These are phyloP conservation scores for Orthonyx spaldingii DNA, from an alignment of 2,113 vertebrate species.

Conservation along the genomic window DNA sequence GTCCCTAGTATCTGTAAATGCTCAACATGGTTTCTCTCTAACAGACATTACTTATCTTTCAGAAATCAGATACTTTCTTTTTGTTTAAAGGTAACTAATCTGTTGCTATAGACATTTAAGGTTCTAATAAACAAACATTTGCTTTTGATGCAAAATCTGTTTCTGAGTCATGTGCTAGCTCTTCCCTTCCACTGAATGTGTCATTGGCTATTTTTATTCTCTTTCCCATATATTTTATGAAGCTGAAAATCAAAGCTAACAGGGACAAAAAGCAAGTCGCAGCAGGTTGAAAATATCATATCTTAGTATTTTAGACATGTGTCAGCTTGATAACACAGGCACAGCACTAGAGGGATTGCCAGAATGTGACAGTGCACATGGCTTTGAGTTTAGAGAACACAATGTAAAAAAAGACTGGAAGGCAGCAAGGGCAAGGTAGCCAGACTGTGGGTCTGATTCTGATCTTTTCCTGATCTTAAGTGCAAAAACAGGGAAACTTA, in stretches of 20 bases:
- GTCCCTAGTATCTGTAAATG: neutral
- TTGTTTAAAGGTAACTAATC: neutral
- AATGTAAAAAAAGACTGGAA: conserved; percentile 25
- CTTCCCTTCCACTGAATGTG: conserved; percentile 16
- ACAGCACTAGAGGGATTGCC: conserved; percentile 46
- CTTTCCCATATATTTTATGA: conserved; percentile 49
- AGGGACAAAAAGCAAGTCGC: conserved; percentile 63
- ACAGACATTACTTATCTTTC: neutral
- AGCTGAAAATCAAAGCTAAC: conserved; percentile 68
- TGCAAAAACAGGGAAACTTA: neutral
- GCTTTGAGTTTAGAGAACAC: conserved; percentile 33
- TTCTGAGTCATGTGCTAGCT: conserved; percentile 2
- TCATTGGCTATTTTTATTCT: conserved; percentile 47
- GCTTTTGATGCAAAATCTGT: neutral
- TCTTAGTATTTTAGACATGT: conserved; percentile 69
- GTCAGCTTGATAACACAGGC: conserved; percentile 62
- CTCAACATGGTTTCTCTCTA: neutral
- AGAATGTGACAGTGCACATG: conserved; percentile 55
- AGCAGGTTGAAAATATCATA: conserved; percentile 66
- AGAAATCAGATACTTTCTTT: neutral
- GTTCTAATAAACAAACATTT: neutral
- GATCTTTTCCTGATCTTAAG: neutral
- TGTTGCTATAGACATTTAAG: neutral
- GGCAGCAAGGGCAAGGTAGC: conserved; percentile 2
- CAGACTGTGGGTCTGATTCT: conserved; percentile 12